A percentile compares a stretch with the other conserved stretches of the same genome.
These are phyloP conservation scores for Cylloceria caligata DNA, from an alignment of 2,888 invertebrate species.

Conservation along the genomic window DNA sequence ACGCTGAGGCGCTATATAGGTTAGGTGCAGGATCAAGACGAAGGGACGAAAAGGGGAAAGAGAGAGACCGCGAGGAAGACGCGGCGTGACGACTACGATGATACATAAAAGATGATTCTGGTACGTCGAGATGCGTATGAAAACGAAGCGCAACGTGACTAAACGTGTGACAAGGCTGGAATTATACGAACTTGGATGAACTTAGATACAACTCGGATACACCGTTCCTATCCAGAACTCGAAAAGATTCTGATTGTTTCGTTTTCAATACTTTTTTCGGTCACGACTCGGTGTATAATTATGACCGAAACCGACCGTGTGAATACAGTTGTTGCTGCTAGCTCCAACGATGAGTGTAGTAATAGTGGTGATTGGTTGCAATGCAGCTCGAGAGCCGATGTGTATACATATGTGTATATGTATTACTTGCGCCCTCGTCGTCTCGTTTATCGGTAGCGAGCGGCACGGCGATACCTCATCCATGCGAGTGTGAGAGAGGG, in stretches of 20 bases:
- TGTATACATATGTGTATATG: constrained; percentile 53
- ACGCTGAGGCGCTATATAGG: neutral
- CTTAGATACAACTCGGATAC: neutral
- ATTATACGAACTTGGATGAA: neutral
- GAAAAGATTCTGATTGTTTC: constrained; percentile 6
- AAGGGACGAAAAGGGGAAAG: neutral
- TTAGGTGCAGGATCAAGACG: neutral
- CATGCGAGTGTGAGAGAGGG: constrained; percentile 50
- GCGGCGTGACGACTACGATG: neutral
- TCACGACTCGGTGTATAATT: neutral
- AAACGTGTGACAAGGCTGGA: neutral
- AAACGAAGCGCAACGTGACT: neutral
- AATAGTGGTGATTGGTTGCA: constrained; percentile 48
- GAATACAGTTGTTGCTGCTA: constrained; percentile 27
- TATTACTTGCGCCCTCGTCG: constrained; percentile 42
- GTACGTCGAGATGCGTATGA: neutral
- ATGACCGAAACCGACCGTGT: constrained; percentile 19
- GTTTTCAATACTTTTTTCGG: neutral
- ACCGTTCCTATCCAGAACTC: neutral
- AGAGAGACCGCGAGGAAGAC: neutral
- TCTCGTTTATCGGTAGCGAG: constrained; percentile 58
- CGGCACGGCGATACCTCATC: constrained; percentile 59
- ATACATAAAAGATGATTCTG: neutral
- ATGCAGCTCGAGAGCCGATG: constrained; percentile 58
- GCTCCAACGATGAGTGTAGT: constrained; percentile 53